Evolutionary conservation across 2,888 invertebrate genomes (phyloP), one percentile per base, ranked within the genome.

Genomic region (Pseudococcus viburni): DNA sequence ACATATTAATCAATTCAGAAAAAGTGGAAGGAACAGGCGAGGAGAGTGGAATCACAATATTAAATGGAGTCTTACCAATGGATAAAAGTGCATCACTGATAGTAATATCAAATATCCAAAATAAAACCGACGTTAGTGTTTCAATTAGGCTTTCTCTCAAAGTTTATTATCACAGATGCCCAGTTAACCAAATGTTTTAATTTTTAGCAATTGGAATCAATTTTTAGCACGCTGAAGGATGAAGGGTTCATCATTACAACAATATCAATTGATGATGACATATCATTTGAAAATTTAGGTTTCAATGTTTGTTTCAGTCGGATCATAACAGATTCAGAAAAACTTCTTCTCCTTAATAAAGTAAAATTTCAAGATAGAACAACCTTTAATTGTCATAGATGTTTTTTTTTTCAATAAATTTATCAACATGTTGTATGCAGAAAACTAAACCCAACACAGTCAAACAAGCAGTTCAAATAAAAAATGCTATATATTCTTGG

Each of bases 171-270:
- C 26, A 42, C 42, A 42, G 42, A 9, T 42, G 9, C 9, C 9
- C 9, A 9, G 48, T 51, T 15, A 51, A 6, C 11, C 15, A 15
- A 51, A 51, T 33, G 1, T 12, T 4, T 17, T 55, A 6, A n/a
- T 26, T n/a, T 55, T 17, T 4, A 85, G 85, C 4, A 39, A 1
- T 26, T 55, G 0, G 26, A 39, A 26, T 26, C 26, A 83, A 26
- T 46, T n/a, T 83, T 9, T 0, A 9, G 11, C 1, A 7, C 85
- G 17, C 9, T 85, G 7, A 26, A 39, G 64, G 19, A 85, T 12
- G 59, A 59, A 22, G 85, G 85, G 0, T 85, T 85, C 59, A 55
- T 85, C 12, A 55, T 85, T 19, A 33, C 26, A 33, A 55, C 19
- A 8, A 39, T 64, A 42, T 19, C 39, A 9, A 19, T 9, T 0